Base-by-base conservation (phyloP, 2,113 vertebrate species). In the Rhynchomys soricoides region DNA sequence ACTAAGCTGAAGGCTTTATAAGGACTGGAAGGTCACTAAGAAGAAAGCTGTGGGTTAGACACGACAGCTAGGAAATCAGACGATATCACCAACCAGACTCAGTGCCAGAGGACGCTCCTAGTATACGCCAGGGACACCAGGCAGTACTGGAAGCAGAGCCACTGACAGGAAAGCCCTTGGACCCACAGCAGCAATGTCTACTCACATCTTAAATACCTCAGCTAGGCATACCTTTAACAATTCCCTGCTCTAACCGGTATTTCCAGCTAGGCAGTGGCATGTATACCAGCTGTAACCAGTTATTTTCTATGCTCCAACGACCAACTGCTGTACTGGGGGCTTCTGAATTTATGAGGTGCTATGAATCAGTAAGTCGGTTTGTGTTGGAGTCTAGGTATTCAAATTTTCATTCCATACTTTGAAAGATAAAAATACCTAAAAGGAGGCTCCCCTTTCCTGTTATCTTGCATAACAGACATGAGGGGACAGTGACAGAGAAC, bases 331-430 rank as follows among this genome's bases (percentile, higher is more conserved):
- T 22, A 88, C 75, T 92, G 50, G 29, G 43, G 43, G 7, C 75
- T 96, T 83, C 90, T 82, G 88, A 86, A 88, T 90, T 93, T 90
- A 94, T 92, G 64, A 91, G 79, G 19, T 29, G 11, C 91, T 82
- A 93, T 37, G 34, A 87, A 77, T 92, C 86, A 45, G 68, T 94
- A 73, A 81, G 48, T 3, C 81, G 31, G 62, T 52, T 59, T 55
- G 52, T 50, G 87, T 21, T 90, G 50, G 5, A 93, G 70, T 81
- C n/a, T 0, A 55, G 19, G 34, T 68, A 24, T 87, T 87, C 83
- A 91, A 62, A 75, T 66, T 93, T 97, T 93, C 50, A 85, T 73
- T 81, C n/a, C 62, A 83, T 43, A 91, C 31, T 90, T 73, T 74
- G 29, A 92, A 93, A 95, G 74, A 70, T 26, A 75, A 77, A 96